Conservation (phyloP, 2,797 vertebrate genomes). For the Leuciscus waleckii region DNA sequence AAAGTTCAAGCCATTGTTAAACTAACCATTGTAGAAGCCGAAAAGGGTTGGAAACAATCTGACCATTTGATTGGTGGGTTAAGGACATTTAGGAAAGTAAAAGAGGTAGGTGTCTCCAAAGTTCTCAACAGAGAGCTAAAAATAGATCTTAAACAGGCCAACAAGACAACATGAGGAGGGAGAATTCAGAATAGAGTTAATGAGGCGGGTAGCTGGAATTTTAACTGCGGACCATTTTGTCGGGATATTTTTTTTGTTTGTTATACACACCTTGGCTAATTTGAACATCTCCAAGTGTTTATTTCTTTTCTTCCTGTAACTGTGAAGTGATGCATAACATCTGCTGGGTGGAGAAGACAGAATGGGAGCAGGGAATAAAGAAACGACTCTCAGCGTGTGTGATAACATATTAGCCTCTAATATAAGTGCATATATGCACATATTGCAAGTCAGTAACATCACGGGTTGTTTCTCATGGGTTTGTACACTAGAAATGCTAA, state of each 20-base stretch:
- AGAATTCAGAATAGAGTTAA: conserved; percentile 25
- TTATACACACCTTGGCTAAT: conserved; percentile 19
- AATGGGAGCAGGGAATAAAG: conserved; percentile 47
- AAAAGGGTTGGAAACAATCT: conserved; percentile 33
- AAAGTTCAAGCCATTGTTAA: conserved; percentile 29
- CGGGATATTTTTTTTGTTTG: conserved; percentile 5
- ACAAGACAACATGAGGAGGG: background rate
- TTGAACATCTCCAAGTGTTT: conserved; percentile 28
- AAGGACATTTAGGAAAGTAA: background rate
- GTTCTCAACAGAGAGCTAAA: conserved; percentile 9
- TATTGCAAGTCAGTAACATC: background rate
- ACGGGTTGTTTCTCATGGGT: conserved; percentile 3
- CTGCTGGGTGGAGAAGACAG: conserved; percentile 29
- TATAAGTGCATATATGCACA: background rate
- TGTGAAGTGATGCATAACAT: conserved; percentile 43
- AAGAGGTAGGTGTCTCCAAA: conserved; percentile 11
- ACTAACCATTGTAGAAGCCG: background rate
- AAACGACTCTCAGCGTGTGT: conserved; percentile 11
- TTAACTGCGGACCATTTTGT: background rate
- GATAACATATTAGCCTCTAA: background rate
- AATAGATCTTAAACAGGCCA: conserved; percentile 14
- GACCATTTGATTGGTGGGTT: conserved; percentile 40
- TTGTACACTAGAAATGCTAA: background rate
- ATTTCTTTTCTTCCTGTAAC: conserved; percentile 6
- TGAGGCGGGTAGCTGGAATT: background rate